Evolutionary conservation across 2,797 vertebrate species (phyloP).

Genomic region (Eptatretus atami): DNA sequence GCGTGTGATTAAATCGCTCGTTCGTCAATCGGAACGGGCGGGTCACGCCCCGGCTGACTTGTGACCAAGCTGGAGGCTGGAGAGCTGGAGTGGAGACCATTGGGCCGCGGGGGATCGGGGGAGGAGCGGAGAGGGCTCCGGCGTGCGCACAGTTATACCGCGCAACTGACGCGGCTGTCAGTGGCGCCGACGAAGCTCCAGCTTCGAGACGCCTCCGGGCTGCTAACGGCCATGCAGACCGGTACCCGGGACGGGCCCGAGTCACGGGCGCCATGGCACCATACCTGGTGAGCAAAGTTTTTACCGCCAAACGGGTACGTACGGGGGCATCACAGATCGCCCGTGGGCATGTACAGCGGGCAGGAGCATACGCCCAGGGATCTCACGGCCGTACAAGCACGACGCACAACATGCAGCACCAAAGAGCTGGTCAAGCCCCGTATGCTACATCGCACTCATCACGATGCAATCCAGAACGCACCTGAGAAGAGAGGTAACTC

Average conservation of each 20-base stretch:
- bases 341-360: constrained; percentile 25
- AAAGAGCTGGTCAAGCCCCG: constrained; percentile 31
- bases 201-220: too few species aligned
- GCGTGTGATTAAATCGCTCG: too few species aligned
- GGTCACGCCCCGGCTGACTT: too few species aligned
- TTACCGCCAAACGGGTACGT: constrained; percentile 23
- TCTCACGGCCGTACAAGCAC: constrained; percentile 27
- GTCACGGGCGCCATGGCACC: constrained; percentile 24
- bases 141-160: too few species aligned
- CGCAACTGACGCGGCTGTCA: too few species aligned
- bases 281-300: constrained; percentile 29
- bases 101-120: too few species aligned
- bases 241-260: constrained; percentile 29
- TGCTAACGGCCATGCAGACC: constrained; percentile 23
- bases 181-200: too few species aligned
- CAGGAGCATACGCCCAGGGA: constrained; percentile 24
- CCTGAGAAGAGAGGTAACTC: constrained; percentile 29
- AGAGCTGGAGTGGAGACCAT: too few species aligned
- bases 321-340: constrained; percentile 22
- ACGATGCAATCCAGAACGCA: constrained; percentile 33
- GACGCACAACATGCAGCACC: constrained; percentile 22
- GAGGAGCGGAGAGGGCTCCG: too few species aligned
- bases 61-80: too few species aligned
- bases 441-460: constrained; percentile 34
- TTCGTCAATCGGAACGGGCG: too few species aligned